phyloP scores from a whole-genome alignment of 2,113 vertebrate species.

The Sorex fumeus region DNA sequence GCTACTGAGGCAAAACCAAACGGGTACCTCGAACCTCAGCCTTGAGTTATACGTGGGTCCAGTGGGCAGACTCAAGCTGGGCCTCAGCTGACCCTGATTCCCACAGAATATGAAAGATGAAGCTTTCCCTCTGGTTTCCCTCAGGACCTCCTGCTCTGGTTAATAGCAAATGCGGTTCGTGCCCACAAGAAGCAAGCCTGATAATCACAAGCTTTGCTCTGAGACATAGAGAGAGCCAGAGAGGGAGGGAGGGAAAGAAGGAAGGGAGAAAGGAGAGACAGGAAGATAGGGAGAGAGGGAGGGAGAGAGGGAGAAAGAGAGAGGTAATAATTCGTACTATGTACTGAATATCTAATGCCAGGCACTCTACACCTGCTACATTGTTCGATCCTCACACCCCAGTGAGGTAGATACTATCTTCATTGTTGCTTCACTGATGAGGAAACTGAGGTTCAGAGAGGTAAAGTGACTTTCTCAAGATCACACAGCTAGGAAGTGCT shows the following conservation, averaged over 20 bases:
- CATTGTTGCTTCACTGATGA: slow-evolving; percentile 74
- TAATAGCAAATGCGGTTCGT: slow-evolving; percentile 71
- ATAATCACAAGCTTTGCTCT: slow-evolving; percentile 73
- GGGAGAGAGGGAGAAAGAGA: neutral
- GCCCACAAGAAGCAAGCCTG: slow-evolving; percentile 68
- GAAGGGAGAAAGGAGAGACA: slow-evolving; percentile 22
- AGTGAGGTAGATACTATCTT: slow-evolving; percentile 28
- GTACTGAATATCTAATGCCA: slow-evolving; percentile 58
- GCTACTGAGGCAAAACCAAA: slow-evolving; percentile 7
- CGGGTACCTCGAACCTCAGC: neutral
- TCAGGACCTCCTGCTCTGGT: slow-evolving; percentile 56
- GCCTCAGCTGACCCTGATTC: slow-evolving; percentile 81
- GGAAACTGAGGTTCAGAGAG: slow-evolving; percentile 80
- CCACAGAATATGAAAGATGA: slow-evolving; percentile 73
- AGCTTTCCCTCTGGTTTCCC: slow-evolving; percentile 65
- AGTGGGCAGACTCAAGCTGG: slow-evolving; percentile 55
- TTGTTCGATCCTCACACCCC: slow-evolving; percentile 48
- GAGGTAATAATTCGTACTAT: slow-evolving; percentile 64
- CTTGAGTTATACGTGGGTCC: slow-evolving; percentile 48
- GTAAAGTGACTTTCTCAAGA: slow-evolving; percentile 80
- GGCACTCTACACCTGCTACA: slow-evolving; percentile 51
- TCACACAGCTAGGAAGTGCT: slow-evolving; percentile 71
- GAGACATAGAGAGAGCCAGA: slow-evolving; percentile 74
- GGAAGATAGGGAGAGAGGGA: neutral
- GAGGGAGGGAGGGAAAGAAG: neutral